Base-by-base conservation (phyloP, 2,888 invertebrate species). In the Acleris sparsana region DNA sequence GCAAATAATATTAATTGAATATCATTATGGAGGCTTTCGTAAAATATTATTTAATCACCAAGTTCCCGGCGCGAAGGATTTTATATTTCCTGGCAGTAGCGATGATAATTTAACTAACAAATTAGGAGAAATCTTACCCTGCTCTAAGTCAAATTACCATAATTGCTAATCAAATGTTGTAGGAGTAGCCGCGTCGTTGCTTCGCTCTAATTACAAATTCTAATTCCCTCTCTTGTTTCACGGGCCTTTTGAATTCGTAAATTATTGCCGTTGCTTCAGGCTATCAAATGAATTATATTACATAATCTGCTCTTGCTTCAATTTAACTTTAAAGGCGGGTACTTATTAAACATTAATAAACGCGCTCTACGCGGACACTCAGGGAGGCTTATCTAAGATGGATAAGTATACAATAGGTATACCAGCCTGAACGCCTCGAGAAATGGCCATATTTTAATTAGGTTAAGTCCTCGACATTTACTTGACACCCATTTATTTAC, bases 141-240 rank as follows among this genome's bases (percentile, higher is more conserved):
- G 87, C 87, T 89, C 88, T 87, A 86, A 92, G 89, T 87, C 87
- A 86, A 89, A 92, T 92, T 92, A 89, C 83, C 92, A 92, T 92
- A 92, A 92, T 92, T 90, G 90, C 87, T 92, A 92, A 92, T 92
- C 92, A 92, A 92, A 92, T 87, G 90, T 87, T 87, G 89, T 88
- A 86, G 86, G 87, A 87, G 87, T 84, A 82, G 85, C 84, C 80
- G 80, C 83, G 82, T 81, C 80, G 82, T 83, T 80, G 85, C 85
- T 83, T 81, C 85, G 82, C 80, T 80, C 89, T 92, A 92, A 92
- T 92, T 92, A 92, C 86, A 89, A 91, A 92, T 92, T 90, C 90
- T 91, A 91, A 92, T 92, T 89, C 83, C 82, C 88, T 87, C 88
- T 87, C 92, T 91, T 92, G 91, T 92, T 88, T 85, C 87, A 84